Base-by-base conservation (phyloP, 2,797 vertebrate genomes). In the Chloroceryle inda region DNA sequence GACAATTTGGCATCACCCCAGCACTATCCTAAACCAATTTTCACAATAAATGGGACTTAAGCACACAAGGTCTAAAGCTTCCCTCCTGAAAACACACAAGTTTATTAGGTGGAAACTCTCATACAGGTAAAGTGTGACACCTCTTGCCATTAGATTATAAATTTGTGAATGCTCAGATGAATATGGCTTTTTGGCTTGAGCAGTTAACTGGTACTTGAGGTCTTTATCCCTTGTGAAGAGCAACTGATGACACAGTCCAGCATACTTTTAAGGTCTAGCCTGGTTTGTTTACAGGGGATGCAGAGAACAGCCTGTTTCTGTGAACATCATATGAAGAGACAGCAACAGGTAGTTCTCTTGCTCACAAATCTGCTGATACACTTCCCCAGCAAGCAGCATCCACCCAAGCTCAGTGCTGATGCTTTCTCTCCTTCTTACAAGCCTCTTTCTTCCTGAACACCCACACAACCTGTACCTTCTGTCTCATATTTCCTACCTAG, bases 261-360 rank as follows among this genome's bases (percentile, higher is more conserved):
- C 40, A 0, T 42, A 31, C 71, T 71, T 79, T 53, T 82, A 37
- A 78, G 72, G 56, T 85, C 29, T 75, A 37, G 22, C 35, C 87
- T 55, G n/a, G 15, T 88, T 75, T 88, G 45, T 94, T 89, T 80
- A 58, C 0, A 0, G 75, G 49, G 61, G 22, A 21, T 29, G 35
- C 76, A n/a, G 53, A 29, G 72, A 87, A 35, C 35, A 52, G 42
- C 75, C 87, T 91, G 52, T 68, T 80, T 91, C 67, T 63, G 37
- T 69, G 50, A 64, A 37, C 29, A 19, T 75, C 22, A 0, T 13
- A 14, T 4, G 13, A 81, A 23, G 71, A 74, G 79, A 45, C 29
- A 89, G 68, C 33, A 85, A 63, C 58, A 75, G 79, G 64, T 37
- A 38, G 55, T 71, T 83, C 74, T 40, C 61, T 67, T 53, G 61